Base-by-base conservation (phyloP, 2,113 vertebrate genomes). In the Solenodon paradoxus region DNA sequence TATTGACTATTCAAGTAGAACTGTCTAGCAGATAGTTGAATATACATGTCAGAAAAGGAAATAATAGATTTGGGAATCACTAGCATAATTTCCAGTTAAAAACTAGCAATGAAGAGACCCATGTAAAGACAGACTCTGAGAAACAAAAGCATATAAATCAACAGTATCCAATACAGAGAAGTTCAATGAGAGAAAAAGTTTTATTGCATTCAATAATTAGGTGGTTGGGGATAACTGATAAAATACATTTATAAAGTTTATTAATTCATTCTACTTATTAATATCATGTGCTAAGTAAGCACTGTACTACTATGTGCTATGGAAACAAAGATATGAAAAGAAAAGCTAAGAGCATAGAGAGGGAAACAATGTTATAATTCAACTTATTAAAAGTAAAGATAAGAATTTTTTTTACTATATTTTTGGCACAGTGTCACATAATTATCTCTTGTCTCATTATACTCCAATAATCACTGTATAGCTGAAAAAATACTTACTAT, bases 301-400 rank as follows among this genome's bases (percentile, higher is more conserved):
- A 63, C 9, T 88, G 13, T 42, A 42, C 51, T 82, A n/a, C 51
- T 82, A n/a, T 45, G 19, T n/a, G 11, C 32, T 88, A 57, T 32
- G 12, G 40, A 59, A 90, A 94, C 42, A 97, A 78, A 91, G 74
- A 22, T 72, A 89, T 78, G 47, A 83, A 75, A 80, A 17, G 88
- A 49, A 57, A 71, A 74, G 26, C 51, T 71, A 75, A 11, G 10
- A 53, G 28, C 45, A 15, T 61, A 86, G 20, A 88, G 38, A 28
- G 20, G 42, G 15, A 57, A 40, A 69, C 19, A 42, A 84, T 51
- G 30, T 89, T 69, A 88, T 28, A 78, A 32, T 35, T 40, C 19
- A 87, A 13, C 19, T 3, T 32, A 78, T n/a, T 81, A 78, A 63
- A 68, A 61, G 77, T 92, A 61, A 78, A 94, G 26, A 35, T n/a